Evolutionary conservation across 2,113 vertebrate genomes (phyloP).

Genomic region (Mustelus asterias): DNA sequence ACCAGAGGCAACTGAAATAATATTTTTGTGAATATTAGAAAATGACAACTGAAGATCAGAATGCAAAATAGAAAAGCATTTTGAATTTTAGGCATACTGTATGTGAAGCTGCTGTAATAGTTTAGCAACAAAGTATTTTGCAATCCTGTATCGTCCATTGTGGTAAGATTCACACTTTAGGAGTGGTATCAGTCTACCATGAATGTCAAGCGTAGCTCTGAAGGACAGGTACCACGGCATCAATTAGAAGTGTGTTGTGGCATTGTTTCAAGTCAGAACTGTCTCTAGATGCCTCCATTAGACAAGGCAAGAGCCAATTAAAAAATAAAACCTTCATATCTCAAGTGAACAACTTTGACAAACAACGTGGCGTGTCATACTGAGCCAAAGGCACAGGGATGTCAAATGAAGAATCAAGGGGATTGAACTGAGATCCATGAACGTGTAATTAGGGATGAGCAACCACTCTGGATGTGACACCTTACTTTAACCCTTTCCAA

Average conservation of each 20-base stretch:
- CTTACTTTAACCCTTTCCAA: slow-evolving; percentile 22
- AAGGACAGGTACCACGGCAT: background rate
- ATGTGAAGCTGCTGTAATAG: background rate
- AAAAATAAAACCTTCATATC: slow-evolving; percentile 36
- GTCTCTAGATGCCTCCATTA: slow-evolving; percentile 14
- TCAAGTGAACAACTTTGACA: slow-evolving; percentile 35
- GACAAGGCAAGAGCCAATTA: slow-evolving; percentile 36
- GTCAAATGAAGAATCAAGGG: slow-evolving; percentile 36
- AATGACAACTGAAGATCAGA: background rate
- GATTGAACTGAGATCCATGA: slow-evolving; percentile 31
- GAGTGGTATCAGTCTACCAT: background rate
- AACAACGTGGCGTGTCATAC: slow-evolving; percentile 24
- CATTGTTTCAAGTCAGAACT: background rate
- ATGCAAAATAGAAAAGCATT: background rate
- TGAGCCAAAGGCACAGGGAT: slow-evolving; percentile 19
- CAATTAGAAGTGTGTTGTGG: slow-evolving; percentile 5
- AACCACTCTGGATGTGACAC: slow-evolving; percentile 9
- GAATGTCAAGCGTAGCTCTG: slow-evolving; percentile 13
- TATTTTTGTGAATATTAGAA: background rate
- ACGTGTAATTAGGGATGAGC: slow-evolving; percentile 29
- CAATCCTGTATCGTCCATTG: background rate
- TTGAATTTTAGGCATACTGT: background rate
- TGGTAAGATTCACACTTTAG: background rate
- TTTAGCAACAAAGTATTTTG: background rate
- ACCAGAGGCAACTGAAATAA: background rate